phyloP scores from a whole-genome alignment of 2,113 vertebrate species.

The Rhodinocichla rosea region DNA sequence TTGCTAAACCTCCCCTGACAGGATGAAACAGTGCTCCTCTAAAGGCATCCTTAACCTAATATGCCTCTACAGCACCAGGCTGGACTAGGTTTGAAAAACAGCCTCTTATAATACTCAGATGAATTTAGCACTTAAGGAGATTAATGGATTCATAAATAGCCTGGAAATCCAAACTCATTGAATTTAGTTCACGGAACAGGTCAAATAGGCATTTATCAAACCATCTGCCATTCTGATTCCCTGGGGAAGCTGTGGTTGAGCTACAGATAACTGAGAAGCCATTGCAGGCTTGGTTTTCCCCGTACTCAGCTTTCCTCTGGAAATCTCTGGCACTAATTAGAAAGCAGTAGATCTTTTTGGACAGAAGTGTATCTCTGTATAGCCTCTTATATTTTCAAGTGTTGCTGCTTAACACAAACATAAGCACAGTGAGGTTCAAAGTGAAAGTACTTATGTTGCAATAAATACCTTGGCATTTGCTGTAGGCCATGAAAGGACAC shows the following conservation, averaged over 20 bases:
- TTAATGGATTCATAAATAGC: slow-evolving; percentile 78
- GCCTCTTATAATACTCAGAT: slow-evolving; percentile 59
- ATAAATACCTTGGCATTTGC: neutral
- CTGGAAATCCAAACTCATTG: slow-evolving; percentile 70
- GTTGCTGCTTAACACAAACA: neutral
- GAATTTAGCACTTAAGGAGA: slow-evolving; percentile 76
- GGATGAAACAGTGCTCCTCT: slow-evolving; percentile 9
- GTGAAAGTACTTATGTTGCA: neutral
- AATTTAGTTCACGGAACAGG: slow-evolving; percentile 59
- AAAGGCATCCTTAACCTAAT: slow-evolving; percentile 52
- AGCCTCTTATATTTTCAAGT: neutral
- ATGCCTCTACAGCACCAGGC: slow-evolving; percentile 1
- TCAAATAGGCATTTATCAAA: slow-evolving; percentile 58
- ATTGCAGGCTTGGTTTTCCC: neutral
- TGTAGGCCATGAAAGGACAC: neutral
- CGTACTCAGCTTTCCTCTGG: neutral
- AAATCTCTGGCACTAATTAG: neutral
- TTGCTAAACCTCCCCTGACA: slow-evolving; percentile 15
- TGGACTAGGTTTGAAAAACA: slow-evolving; percentile 60
- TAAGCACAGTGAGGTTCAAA: neutral
- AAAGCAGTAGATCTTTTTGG: neutral
- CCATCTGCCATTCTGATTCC: slow-evolving; percentile 38
- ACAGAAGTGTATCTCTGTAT: neutral
- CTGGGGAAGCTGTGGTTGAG: neutral
- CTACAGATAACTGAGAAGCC: neutral